Base-by-base conservation (phyloP, 2,888 invertebrate species). In the Drosophila pseudotakahashii region DNA sequence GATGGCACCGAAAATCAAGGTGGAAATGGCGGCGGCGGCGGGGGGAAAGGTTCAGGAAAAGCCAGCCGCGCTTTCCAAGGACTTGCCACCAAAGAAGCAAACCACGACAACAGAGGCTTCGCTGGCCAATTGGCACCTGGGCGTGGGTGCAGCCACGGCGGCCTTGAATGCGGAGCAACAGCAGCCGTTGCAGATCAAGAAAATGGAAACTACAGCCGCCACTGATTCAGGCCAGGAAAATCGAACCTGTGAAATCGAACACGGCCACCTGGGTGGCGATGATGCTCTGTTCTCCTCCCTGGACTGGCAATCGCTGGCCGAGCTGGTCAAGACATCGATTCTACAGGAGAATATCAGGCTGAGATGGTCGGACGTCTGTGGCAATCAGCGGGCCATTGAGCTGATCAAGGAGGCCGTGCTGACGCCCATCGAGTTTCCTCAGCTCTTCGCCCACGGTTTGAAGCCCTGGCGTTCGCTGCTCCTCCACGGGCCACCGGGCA, bases 391-490 rank as follows among this genome's bases (percentile, higher is more conserved):
- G 10, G 96, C 97, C 9, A 96, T 97, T 89, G 94, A 94, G 81
- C 91, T 96, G 63, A 93, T 98, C 14, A 96, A 97, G 93, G 98
- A 98, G 92, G 96, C 98, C 0, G 95, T 97, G 0, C 94, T 98
- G 4, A 97, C 97, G 89, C 97, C 97, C 7, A 92, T 95, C 0
- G 94, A 94, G 73, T 95, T 95, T 90, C 97, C 97, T 0, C 93
- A 94, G 54, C 91, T 96, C 13, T 97, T 97, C 89, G 93, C 93
- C 0, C 94, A 94, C 1, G 93, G 94, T 45, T 88, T 95, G 13
- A 94, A 95, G 74, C 97, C 98, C 0, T 99, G 98, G 98, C 96
- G 96, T 79, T 97, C 96, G 0, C 92, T 96, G 41, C 92, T 94
- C 3, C 89, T 94, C 0, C 94, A 94, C 85, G 94, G 94, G 0